Evolutionary conservation across 2,797 vertebrate genomes (phyloP), one percentile per base, ranked within the genome.

Genomic region (Argya squamiceps): DNA sequence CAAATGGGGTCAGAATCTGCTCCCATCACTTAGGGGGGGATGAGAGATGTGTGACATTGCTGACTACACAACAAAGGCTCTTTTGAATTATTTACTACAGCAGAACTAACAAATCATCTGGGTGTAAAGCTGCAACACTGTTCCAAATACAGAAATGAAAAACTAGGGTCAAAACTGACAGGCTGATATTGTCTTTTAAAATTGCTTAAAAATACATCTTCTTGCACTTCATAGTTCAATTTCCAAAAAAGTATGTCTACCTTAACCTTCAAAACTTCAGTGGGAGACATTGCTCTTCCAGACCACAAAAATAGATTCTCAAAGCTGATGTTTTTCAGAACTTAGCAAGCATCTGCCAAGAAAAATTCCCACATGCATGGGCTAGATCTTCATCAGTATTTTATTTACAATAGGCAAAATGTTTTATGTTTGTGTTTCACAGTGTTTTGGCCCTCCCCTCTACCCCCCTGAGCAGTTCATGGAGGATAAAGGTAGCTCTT

Each of bases 61-160:
- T 86, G 86, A 91, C 84, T 84, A 37, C 15, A 73, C 81, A 91
- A 79, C 89, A 89, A 81, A 94, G 85, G 49, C 65, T 75, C 65
- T 76, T 77, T 6, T 89, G 65, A 96, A 95, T 92, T 94, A 94
- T 94, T 95, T 82, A 95, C 70, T 60, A 63, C 27, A 78, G 74
- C 34, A 89, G 39, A 92, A 78, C 49, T 82, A 89, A 82, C 76
- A 95, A 86, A 90, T 90, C 62, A 88, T 32, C 74, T 50, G 36
- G 50, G 65, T 68, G 16, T 65, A 88, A 89, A 90, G 53, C 47
- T 70, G 79, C 74, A 93, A 49, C 52, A 41, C 29, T 70, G 63
- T 67, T 84, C 83, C 69, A 93, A 91, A 96, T 29, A 58, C 27
- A 71, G 64, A 88, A 79, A 63, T 43, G 3, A 83, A 89, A 93